These are phyloP conservation scores for Tigriopus japonicus DNA, from an alignment of 1,140 invertebrate species.

Conservation along the genomic window DNA sequence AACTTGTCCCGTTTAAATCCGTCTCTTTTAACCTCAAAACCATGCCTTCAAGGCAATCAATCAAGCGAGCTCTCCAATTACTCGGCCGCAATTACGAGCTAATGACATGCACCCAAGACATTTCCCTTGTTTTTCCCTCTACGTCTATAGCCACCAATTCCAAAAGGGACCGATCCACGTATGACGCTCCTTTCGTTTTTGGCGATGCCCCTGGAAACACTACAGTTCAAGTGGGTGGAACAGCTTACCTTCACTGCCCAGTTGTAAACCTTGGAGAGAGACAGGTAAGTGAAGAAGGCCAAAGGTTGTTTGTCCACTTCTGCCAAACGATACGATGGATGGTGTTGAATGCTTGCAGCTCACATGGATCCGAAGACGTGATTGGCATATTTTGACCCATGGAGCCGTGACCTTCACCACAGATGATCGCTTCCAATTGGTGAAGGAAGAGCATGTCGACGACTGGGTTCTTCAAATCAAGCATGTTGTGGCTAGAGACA, in stretches of 20 bases:
- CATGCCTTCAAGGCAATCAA: too few relatives aligned
- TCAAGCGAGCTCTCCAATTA: too few relatives aligned
- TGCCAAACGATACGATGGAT: background rate
- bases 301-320: background rate
- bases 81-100: too few relatives aligned
- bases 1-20: too few relatives aligned
- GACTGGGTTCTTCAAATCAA: constrained; percentile 27
- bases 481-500: constrained; percentile 72
- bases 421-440: constrained; percentile 21
- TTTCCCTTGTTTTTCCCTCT: too few relatives aligned
- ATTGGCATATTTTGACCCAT: constrained; percentile 23
- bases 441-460: background rate
- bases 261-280: constrained; percentile 19
- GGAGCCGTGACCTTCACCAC: constrained; percentile 22
- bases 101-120: too few relatives aligned
- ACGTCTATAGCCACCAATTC: too few relatives aligned
- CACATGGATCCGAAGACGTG: constrained; percentile 21
- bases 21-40: too few relatives aligned
- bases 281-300: constrained; percentile 16
- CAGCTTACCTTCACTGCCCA: constrained; percentile 19
- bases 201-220: constrained; percentile 15
- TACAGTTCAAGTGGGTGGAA: constrained; percentile 18
- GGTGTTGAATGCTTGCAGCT: constrained; percentile 16
- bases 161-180: too few relatives aligned
- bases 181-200: background rate